A percentile compares a stretch with the other conserved stretches of the same genome.
Evolutionary conservation across 2,888 invertebrate species (phyloP).

Genomic region (Orchestes rusci): DNA sequence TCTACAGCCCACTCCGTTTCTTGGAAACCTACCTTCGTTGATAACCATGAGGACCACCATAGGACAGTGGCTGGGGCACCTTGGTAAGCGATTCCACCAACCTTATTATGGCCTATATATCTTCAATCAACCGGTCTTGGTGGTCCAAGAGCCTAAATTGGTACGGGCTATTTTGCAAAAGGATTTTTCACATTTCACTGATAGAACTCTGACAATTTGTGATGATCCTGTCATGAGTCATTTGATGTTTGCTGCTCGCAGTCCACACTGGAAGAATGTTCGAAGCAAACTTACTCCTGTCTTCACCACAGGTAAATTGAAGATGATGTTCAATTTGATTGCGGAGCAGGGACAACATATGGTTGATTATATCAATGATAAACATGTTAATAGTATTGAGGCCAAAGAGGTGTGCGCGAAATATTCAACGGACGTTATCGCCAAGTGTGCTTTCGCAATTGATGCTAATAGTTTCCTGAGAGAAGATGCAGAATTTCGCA

Average conservation of each 20-base stretch:
- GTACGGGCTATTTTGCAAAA: constrained; percentile 45
- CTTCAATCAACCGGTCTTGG: constrained; percentile 45
- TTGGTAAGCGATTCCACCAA: constrained; percentile 22
- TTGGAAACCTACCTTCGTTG: constrained; percentile 28
- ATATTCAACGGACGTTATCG: constrained; percentile 45
- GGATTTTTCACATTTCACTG: constrained; percentile 46
- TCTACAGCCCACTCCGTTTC: constrained; percentile 28
- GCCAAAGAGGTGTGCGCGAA: constrained; percentile 38
- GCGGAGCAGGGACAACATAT: constrained; percentile 30
- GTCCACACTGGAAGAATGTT: constrained; percentile 49
- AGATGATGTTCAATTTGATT: constrained; percentile 46
- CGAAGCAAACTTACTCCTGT: constrained; percentile 49
- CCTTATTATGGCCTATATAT: constrained; percentile 47
- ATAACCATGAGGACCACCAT: constrained; percentile 9
- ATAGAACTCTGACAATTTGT: constrained; percentile 43
- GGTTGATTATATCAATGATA: constrained; percentile 7
- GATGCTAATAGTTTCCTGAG: constrained; percentile 39
- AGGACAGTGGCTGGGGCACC: constrained; percentile 14
- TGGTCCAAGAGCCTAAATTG: constrained; percentile 44
- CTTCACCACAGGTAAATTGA: constrained; percentile 51
- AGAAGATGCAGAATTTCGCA: constrained; percentile 40
- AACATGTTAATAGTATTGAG: constrained; percentile 26
- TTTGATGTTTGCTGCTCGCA: constrained; percentile 43
- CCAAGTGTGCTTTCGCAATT: constrained; percentile 44
- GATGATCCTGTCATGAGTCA: constrained; percentile 43